phyloP scores from a whole-genome alignment of 1,140 invertebrate species.

The Drosophila ambigua region DNA sequence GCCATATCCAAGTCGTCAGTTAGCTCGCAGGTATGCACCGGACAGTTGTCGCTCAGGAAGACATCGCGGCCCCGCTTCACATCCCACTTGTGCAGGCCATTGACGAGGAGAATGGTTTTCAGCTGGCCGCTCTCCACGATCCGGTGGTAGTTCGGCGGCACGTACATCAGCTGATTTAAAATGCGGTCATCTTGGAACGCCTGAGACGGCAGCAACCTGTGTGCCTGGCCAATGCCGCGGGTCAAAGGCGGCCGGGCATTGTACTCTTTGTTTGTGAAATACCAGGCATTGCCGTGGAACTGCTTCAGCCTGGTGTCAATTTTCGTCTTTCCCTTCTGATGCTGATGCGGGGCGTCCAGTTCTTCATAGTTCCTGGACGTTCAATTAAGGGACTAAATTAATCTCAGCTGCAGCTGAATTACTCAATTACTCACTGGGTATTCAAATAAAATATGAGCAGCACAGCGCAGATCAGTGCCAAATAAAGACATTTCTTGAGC shows the following conservation, averaged over 20 bases:
- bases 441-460: slow-evolving; percentile 80
- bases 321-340: slow-evolving; percentile 31
- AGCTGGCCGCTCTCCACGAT: slow-evolving; percentile 83
- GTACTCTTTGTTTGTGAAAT: slow-evolving; percentile 76
- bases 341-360: slow-evolving; percentile 44
- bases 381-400: not conserved
- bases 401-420: not conserved
- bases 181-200: slow-evolving; percentile 87
- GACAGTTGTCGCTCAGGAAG: slow-evolving; percentile 86
- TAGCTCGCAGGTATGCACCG: slow-evolving; percentile 90
- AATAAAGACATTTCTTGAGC: slow-evolving; percentile 80
- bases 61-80: slow-evolving; percentile 86
- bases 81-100: slow-evolving; percentile 92
- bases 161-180: slow-evolving; percentile 90
- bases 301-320: slow-evolving; percentile 1
- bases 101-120: slow-evolving; percentile 93
- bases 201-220: slow-evolving; percentile 84
- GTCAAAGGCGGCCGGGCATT: slow-evolving; percentile 66
- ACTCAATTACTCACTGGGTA: slow-evolving; percentile 69
- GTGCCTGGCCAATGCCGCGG: slow-evolving; percentile 62
- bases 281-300: slow-evolving; percentile 61
- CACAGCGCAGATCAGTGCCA: slow-evolving; percentile 76
- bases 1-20: slow-evolving; percentile 89
- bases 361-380: slow-evolving; percentile 65
- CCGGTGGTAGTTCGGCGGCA: slow-evolving; percentile 87